A percentile compares a stretch with the other conserved stretches of the same genome.
phyloP scores from a whole-genome alignment of 1,140 invertebrate genomes.

The Lycorma delicatula region DNA sequence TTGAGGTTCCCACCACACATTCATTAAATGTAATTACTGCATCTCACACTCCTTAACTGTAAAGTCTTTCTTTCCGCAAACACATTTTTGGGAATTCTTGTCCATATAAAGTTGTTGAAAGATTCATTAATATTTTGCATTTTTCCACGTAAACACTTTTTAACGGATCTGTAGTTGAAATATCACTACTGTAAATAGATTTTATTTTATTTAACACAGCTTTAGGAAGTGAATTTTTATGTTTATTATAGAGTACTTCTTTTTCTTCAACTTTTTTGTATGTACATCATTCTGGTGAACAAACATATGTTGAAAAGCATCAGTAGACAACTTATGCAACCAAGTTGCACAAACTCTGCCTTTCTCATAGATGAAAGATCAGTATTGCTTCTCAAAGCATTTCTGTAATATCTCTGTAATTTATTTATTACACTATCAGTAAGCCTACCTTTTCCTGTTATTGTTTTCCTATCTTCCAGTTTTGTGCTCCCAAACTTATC shows the following conservation, averaged over 20 bases:
- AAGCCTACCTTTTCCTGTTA: background rate
- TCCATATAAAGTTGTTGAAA: slow-evolving; percentile 9
- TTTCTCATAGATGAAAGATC: slow-evolving; percentile 11
- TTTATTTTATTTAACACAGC: slow-evolving; percentile 12
- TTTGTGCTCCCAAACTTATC: background rate
- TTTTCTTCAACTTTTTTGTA: slow-evolving; percentile 32
- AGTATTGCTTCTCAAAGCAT: slow-evolving; percentile 9
- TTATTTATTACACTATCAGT: slow-evolving; percentile 5
- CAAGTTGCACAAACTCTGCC: slow-evolving; percentile 7
- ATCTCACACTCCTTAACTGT: slow-evolving; percentile 7
- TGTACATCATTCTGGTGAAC: slow-evolving; percentile 26
- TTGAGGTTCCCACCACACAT: too few relatives aligned
- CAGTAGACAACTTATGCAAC: slow-evolving; percentile 9
- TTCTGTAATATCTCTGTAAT: slow-evolving; percentile 8
- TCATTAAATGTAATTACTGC: background rate
- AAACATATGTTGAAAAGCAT: slow-evolving; percentile 18
- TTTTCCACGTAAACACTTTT: slow-evolving; percentile 9
- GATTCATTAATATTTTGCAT: slow-evolving; percentile 9
- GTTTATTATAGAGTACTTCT: slow-evolving; percentile 16
- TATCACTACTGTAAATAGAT: slow-evolving; percentile 18
- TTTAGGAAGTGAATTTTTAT: background rate
- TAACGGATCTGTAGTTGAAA: slow-evolving; percentile 10
- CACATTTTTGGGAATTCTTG: background rate
- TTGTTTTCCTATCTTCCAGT: background rate
- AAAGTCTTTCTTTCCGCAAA: slow-evolving; percentile 4